A percentile compares a stretch with the other conserved stretches of the same genome.
Evolutionary conservation across 2,113 vertebrate species (phyloP).

Genomic region (Hippocampus guttulatus): DNA sequence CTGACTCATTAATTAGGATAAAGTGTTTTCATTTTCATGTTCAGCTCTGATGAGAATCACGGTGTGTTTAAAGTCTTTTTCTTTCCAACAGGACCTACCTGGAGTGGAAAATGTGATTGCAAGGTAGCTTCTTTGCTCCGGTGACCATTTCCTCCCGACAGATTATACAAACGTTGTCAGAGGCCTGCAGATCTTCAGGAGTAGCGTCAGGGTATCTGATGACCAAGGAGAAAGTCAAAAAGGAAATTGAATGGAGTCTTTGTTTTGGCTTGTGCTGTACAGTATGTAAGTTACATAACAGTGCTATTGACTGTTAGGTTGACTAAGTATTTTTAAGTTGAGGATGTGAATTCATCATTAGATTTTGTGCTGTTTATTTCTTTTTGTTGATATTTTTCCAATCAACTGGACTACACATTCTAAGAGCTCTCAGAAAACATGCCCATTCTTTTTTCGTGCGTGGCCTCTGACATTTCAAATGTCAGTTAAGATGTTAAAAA

Average conservation of each 20-base stretch:
- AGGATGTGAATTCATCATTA: not conserved
- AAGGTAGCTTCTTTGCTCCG: slow-evolving; percentile 90
- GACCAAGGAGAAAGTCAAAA: not conserved
- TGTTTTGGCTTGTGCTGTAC: not conserved
- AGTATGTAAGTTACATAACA: not conserved
- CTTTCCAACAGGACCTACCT: slow-evolving; percentile 67
- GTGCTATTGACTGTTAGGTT: not conserved
- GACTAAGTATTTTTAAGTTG: too few relatives aligned
- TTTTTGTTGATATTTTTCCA: too few relatives aligned
- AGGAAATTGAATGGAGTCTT: not conserved
- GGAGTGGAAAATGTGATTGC: slow-evolving; percentile 97
- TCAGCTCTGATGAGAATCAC: not conserved
- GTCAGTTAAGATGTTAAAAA: too few relatives aligned
- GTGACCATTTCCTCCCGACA: slow-evolving; percentile 97
- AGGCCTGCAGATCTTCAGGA: slow-evolving; percentile 85
- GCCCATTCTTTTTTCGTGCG: too few relatives aligned
- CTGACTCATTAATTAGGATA: too few relatives aligned
- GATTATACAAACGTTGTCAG: slow-evolving; percentile 95
- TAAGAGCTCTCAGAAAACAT: too few relatives aligned
- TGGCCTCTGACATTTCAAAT: too few relatives aligned
- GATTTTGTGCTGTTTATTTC: too few relatives aligned
- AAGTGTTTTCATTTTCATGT: not conserved
- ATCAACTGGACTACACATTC: too few relatives aligned
- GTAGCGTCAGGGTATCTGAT: slow-evolving; percentile 92
- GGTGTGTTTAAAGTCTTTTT: not conserved